These are phyloP conservation scores for Dorcus hopei DNA, from an alignment of 2,888 invertebrate genomes.

Conservation along the genomic window DNA sequence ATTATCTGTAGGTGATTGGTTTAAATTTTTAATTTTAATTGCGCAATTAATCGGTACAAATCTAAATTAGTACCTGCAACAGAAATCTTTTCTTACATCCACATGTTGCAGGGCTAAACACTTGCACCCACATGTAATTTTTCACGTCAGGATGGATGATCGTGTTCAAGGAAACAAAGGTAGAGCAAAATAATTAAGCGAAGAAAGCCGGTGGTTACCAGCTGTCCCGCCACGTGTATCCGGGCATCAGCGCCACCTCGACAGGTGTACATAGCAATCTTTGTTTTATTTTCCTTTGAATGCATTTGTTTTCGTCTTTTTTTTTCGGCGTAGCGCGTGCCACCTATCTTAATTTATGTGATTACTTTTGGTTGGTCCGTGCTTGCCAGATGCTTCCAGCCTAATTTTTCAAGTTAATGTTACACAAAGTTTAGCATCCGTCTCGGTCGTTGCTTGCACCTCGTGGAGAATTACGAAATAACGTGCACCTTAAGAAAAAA, in stretches of 20 bases:
- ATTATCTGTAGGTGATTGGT: no score
- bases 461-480: background rate
- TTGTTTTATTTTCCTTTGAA: slow-evolving; percentile 21
- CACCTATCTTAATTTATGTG: slow-evolving; percentile 26
- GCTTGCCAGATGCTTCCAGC: slow-evolving; percentile 24
- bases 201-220: slow-evolving; percentile 24
- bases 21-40: no score
- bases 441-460: background rate
- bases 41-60: no score
- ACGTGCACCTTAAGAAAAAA: background rate
- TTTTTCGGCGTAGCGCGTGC: slow-evolving; percentile 19
- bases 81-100: no score
- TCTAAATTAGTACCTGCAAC: no score
- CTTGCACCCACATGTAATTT: slow-evolving; percentile 20
- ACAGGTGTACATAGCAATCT: slow-evolving; percentile 30
- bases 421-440: background rate
- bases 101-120: slow-evolving; percentile 4
- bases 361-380: slow-evolving; percentile 18
- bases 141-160: slow-evolving; percentile 23
- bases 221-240: slow-evolving; percentile 38
- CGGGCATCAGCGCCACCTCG: slow-evolving; percentile 33
- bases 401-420: background rate
- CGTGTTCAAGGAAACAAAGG: slow-evolving; percentile 16
- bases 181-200: slow-evolving; percentile 10
- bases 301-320: slow-evolving; percentile 3